These are phyloP conservation scores for Martes martes DNA, from an alignment of 2,113 vertebrate species.

Conservation along the genomic window DNA sequence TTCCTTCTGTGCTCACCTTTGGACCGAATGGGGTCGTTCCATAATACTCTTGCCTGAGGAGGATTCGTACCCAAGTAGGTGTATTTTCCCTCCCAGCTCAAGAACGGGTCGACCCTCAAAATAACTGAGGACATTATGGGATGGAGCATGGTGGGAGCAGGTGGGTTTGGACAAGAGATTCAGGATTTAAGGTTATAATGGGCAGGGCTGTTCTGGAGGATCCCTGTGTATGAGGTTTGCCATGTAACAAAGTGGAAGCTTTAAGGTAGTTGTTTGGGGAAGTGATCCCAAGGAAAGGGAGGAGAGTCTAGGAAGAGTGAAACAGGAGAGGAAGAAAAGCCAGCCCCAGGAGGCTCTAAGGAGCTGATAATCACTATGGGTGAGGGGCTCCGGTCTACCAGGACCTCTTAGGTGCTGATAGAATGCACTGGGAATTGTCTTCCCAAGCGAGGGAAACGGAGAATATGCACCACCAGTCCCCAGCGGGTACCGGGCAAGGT, in stretches of 20 bases:
- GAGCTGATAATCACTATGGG: background rate
- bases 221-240: background rate
- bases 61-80: background rate
- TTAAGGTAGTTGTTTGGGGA: background rate
- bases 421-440: background rate
- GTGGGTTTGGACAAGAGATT: background rate
- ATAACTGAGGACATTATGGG: background rate
- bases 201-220: background rate
- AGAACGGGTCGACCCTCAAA: background rate
- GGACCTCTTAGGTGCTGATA: background rate
- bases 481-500: background rate
- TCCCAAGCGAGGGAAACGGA: background rate
- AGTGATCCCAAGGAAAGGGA: background rate
- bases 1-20: background rate
- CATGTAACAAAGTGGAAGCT: background rate
- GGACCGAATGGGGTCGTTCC: background rate
- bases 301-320: background rate
- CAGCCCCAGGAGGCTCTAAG: background rate
- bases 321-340: background rate
- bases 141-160: background rate
- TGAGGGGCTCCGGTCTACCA: background rate
- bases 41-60: background rate
- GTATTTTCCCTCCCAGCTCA: background rate
- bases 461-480: fast-evolving
- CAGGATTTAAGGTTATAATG: background rate